These are phyloP conservation scores for Tyto alba DNA, from an alignment of 2,113 vertebrate species.

Conservation along the genomic window DNA sequence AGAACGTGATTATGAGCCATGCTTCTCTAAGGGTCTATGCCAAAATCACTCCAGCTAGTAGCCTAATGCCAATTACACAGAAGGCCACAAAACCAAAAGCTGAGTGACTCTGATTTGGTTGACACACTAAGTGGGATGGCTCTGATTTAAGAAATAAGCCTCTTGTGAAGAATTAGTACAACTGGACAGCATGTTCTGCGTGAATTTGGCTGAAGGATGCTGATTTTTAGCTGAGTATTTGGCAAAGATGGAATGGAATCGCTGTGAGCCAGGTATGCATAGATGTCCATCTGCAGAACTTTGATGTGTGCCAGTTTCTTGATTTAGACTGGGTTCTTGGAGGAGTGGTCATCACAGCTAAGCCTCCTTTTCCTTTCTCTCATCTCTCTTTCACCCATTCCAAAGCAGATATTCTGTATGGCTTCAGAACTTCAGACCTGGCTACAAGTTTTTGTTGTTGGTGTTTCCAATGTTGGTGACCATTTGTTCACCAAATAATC, in stretches of 20 bases:
- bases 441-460: not conserved
- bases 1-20: rapidly evolving
- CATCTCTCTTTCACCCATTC: not conserved
- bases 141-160: not conserved
- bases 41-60: not conserved
- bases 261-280: not conserved
- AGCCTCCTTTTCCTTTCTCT: not conserved
- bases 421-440: not conserved
- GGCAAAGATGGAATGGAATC: not conserved
- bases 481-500: not conserved
- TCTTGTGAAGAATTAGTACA: not conserved
- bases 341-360: not conserved
- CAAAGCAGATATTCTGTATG: not conserved
- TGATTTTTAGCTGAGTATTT: not conserved
- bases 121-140: not conserved
- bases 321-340: too few relatives aligned
- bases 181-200: rapidly evolving
- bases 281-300: not conserved
- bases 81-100: not conserved
- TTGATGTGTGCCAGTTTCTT: not conserved
- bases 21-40: not conserved
- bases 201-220: not conserved
- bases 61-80: not conserved
- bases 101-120: not conserved
- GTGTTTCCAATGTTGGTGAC: not conserved